These are phyloP conservation scores for Lophotriccus pileatus DNA, from an alignment of 2,797 vertebrate genomes.

Conservation along the genomic window DNA sequence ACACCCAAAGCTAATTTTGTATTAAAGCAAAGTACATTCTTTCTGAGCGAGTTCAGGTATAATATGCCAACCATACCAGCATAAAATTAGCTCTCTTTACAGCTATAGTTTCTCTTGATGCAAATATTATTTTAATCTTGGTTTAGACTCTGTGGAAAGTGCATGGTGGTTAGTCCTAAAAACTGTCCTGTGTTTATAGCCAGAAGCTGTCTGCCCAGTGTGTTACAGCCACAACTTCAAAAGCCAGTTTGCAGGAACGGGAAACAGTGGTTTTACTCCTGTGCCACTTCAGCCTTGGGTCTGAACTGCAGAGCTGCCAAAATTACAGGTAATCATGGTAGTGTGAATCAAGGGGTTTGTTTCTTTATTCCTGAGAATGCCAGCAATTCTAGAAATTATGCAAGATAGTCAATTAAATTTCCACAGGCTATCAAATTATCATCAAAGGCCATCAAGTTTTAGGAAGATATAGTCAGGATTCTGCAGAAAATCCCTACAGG, in stretches of 20 bases:
- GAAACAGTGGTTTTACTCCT: neutral
- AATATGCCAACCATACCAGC: neutral
- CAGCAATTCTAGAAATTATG: neutral
- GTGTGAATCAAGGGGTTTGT: neutral
- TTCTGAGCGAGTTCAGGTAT: neutral
- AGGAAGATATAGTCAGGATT: constrained; percentile 24
- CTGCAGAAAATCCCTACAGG: constrained; percentile 37
- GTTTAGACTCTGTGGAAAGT: neutral
- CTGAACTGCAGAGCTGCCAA: neutral
- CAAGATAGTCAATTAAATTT: neutral
- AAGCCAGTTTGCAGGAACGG: neutral
- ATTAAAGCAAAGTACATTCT: neutral
- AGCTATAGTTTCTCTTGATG: constrained; percentile 1
- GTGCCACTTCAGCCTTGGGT: neutral
- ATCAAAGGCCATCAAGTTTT: constrained; percentile 23
- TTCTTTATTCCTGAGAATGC: neutral
- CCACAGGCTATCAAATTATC: neutral
- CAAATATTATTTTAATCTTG: constrained; percentile 42
- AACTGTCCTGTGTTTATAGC: constrained; percentile 34
- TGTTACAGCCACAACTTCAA: neutral
- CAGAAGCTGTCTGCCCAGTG: neutral
- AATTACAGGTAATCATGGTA: neutral
- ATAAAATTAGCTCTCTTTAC: constrained; percentile 18
- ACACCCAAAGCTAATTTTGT: constrained; percentile 43
- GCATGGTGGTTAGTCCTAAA: constrained; percentile 27